Evolutionary conservation across 2,888 invertebrate species (phyloP).

Genomic region (Drosophila maculinotata): DNA sequence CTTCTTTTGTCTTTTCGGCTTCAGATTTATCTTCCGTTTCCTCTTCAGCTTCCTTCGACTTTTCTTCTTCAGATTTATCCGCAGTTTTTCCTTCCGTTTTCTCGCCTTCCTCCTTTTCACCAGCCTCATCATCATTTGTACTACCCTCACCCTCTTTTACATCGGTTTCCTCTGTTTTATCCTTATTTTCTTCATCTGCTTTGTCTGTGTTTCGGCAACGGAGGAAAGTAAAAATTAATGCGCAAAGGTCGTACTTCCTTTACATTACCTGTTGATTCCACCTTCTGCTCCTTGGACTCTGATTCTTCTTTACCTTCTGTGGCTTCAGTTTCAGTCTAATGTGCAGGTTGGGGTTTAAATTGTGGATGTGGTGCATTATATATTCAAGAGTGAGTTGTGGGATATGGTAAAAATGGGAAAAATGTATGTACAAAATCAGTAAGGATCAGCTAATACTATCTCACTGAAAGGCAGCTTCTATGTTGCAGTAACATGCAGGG

Average conservation of each 20-base stretch:
- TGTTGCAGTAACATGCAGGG: conserved; percentile 50
- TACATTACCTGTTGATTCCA: conserved; percentile 59
- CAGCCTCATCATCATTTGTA: conserved; percentile 14
- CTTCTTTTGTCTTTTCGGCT: conserved; percentile 17
- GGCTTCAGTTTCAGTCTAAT: conserved; percentile 57
- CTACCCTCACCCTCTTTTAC: conserved; percentile 24
- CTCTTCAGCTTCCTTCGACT: conserved; percentile 11
- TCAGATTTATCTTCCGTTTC: conserved; percentile 11
- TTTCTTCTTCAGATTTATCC: too few species aligned
- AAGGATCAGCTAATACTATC: conserved; percentile 16
- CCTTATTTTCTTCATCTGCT: conserved; percentile 24
- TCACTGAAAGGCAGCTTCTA: conserved; percentile 21
- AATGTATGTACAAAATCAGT: conserved; percentile 54
- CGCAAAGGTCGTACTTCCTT: conserved; percentile 4
- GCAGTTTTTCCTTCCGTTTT: conserved; percentile 14
- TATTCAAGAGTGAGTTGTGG: conserved; percentile 27
- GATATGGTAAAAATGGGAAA: conserved; percentile 21
- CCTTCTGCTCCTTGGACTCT: conserved; percentile 48
- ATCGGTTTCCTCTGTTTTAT: conserved; percentile 27
- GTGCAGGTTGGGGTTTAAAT: conserved; percentile 23
- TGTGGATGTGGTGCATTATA: conserved; percentile 37
- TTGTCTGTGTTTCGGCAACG: conserved; percentile 34
- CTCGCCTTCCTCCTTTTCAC: conserved; percentile 16
- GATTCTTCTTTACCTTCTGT: conserved; percentile 45
- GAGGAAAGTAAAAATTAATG: conserved; percentile 34